A percentile compares a stretch with the other conserved stretches of the same genome.
Evolutionary conservation across 2,797 vertebrate genomes (phyloP).

Genomic region (Anabacerthia variegaticeps): DNA sequence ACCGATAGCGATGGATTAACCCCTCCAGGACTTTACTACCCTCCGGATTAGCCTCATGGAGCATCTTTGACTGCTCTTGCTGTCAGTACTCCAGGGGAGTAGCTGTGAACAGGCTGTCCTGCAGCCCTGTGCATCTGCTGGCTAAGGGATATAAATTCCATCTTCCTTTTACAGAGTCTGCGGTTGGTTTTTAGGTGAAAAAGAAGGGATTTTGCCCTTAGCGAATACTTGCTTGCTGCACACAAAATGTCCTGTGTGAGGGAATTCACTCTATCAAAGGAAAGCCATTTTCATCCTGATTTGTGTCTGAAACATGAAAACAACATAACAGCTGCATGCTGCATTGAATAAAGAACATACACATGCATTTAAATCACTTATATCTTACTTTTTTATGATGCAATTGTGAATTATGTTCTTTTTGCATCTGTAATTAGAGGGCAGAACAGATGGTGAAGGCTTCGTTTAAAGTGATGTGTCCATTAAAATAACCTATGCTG

Average conservation of each 20-base stretch:
- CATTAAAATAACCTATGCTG: conserved; percentile 85
- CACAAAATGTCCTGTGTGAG: conserved; percentile 48
- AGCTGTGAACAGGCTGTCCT: neutral
- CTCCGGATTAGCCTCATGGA: neutral
- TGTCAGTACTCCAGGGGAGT: neutral
- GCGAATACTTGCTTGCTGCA: neutral
- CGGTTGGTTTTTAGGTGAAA: neutral
- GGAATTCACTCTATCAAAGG: conserved; percentile 65
- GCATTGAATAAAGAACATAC: conserved; percentile 83
- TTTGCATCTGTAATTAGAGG: conserved; percentile 86
- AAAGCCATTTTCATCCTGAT: conserved; percentile 77
- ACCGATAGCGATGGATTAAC: conserved; percentile 12
- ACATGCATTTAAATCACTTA: conserved; percentile 85
- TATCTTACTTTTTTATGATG: conserved; percentile 85
- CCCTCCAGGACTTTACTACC: neutral
- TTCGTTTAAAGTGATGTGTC: conserved; percentile 84
- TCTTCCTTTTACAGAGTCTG: neutral
- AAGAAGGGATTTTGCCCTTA: conserved; percentile 26
- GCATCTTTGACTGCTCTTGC: neutral
- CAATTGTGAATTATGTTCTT: conserved; percentile 83
- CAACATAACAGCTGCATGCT: conserved; percentile 82
- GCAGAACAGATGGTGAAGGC: conserved; percentile 84
- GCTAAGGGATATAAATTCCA: conserved; percentile 18
- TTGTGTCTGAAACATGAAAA: conserved; percentile 82
- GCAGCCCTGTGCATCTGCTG: neutral